Evolutionary conservation across 2,797 vertebrate species (phyloP).

Genomic region (Propithecus perrieri): DNA sequence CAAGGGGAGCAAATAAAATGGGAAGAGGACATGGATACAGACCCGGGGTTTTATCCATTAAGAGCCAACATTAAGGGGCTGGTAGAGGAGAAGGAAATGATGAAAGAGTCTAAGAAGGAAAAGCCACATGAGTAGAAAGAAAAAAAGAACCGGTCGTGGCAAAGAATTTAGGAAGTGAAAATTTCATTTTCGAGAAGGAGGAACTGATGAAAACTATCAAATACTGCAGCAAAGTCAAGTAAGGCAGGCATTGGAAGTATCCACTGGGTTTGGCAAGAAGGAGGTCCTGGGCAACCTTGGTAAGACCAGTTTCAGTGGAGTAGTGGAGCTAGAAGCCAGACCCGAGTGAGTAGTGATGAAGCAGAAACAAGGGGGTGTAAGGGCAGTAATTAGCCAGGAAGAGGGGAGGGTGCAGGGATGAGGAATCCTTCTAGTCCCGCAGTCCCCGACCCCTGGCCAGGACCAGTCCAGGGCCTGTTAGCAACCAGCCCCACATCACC

Average conservation of each 20-base stretch:
- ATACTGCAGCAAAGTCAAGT: constrained; percentile 8
- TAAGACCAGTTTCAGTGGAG: not conserved
- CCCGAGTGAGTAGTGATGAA: not conserved
- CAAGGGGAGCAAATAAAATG: constrained; percentile 22
- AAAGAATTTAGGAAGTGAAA: not conserved
- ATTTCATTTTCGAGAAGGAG: not conserved
- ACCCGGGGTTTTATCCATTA: not conserved
- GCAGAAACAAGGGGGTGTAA: not conserved
- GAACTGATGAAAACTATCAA: constrained; percentile 37
- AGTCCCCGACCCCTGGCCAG: no score
- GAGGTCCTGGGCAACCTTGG: not conserved
- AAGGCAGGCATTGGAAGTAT: not conserved
- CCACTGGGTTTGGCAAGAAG: not conserved
- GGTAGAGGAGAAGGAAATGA: not conserved
- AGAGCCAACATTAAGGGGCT: not conserved
- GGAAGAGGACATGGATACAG: not conserved
- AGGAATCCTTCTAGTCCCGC: not conserved
- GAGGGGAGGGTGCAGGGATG: not conserved
- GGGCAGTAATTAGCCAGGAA: not conserved
- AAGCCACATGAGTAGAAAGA: constrained; percentile 15
- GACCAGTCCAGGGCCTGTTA: no score
- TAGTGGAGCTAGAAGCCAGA: not conserved
- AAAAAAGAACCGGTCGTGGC: not conserved
- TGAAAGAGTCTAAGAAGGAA: constrained; percentile 2
- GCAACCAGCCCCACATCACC: no score